Base-by-base conservation (phyloP, 37 sponge, comb jelly and placozoan genomes). In the Diacarnus erythraeanus region DNA sequence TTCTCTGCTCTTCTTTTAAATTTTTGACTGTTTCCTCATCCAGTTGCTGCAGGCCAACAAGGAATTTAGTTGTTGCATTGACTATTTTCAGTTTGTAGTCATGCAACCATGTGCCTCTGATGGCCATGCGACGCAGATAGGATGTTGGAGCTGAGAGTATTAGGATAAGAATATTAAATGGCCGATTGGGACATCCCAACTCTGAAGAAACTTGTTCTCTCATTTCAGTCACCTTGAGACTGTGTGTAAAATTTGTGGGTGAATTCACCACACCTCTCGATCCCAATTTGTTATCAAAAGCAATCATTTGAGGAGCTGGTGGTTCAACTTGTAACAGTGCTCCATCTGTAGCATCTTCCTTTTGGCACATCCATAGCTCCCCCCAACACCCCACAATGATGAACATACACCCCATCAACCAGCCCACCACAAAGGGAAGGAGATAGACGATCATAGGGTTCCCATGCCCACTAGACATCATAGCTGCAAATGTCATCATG, bases 21-120 rank as follows among this genome's bases (percentile, higher is more conserved):
- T 29, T 63, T 15, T 12, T 21, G 17, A 83, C 0, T 22, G 39
- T 47, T 29, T 71, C 29, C 43, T 29, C 22, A 2, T 42, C 2
- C 9, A 83, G 66, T 3, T 42, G 57, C 9, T n/a, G 3, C 26
- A 72, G 77, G 22, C 89, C 89, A 10, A 88, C 37, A 10, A 88
- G 36, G 42, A 88, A 88, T 57, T 38, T 83, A 2, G 57, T 27
- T 10, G 79, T 72, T 51, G 72, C 38, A 4, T 72, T 71, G 5
- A 85, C 44, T 1, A 8, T 18, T 33, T 57, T 64, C 1, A 42
- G 26, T 17, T 26, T 43, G 74, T 38, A 76, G 42, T 69, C 59
- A 61, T 77, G 71, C 36, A 84, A 27, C 85, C 85, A 84, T 26
- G 85, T 77, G 12, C 78, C 72, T 25, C 85, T 59, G 31, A 84